Evolutionary conservation across 2,113 vertebrate species (phyloP).

Genomic region (Antennarius striatus): DNA sequence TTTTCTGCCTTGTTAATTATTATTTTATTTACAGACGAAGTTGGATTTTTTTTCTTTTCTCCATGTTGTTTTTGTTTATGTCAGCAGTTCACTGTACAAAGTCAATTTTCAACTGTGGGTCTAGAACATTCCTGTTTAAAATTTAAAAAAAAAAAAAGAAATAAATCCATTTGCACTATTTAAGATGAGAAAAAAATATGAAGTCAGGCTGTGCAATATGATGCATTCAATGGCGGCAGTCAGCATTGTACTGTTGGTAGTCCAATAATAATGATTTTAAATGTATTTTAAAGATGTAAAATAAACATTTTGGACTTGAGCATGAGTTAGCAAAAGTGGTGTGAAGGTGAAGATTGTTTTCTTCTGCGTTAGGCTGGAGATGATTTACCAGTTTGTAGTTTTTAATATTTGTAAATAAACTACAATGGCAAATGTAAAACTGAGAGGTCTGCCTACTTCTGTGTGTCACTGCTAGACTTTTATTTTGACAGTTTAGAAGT

Average conservation of each 20-base stretch:
- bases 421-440: constrained; percentile 50
- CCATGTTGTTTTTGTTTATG: constrained; percentile 83
- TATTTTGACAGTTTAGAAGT: too few relatives aligned
- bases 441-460: constrained; percentile 42
- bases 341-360: constrained; percentile 70
- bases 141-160: too few relatives aligned
- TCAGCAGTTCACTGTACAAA: constrained; percentile 88
- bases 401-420: constrained; percentile 79
- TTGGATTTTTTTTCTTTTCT: constrained; percentile 47
- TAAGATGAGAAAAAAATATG: constrained; percentile 84
- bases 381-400: constrained; percentile 68
- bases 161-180: constrained; percentile 96
- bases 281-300: constrained; percentile 99
- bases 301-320: constrained; percentile 90
- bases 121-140: constrained; percentile 93
- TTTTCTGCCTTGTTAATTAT: constrained; percentile 62
- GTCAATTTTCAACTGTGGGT: constrained; percentile 82
- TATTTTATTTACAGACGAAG: constrained; percentile 63
- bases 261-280: constrained; percentile 89
- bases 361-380: constrained; percentile 58
- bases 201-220: constrained; percentile 99
- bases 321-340: constrained; percentile 88
- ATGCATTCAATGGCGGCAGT: constrained; percentile 85
- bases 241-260: constrained; percentile 91
- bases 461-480: constrained; percentile 4